phyloP scores from a whole-genome alignment of 1,140 invertebrate genomes.

The Zaprionus tsacasi region DNA sequence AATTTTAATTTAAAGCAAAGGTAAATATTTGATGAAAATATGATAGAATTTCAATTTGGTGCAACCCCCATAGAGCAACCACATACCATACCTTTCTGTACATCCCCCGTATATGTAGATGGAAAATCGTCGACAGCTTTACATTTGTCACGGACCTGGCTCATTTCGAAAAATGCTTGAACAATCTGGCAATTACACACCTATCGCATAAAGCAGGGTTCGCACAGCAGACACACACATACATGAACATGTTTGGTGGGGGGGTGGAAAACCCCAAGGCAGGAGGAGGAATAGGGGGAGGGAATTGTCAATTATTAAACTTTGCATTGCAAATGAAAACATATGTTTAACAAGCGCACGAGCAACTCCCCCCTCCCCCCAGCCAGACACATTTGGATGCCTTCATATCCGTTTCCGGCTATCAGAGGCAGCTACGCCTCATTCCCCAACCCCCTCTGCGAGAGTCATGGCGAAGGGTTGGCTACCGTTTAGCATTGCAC shows the following conservation, averaged over 20 bases:
- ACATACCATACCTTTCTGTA: background rate
- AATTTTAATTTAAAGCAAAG: background rate
- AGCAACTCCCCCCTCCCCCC: background rate
- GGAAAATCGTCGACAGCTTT: constrained; percentile 35
- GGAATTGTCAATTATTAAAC: constrained; percentile 78
- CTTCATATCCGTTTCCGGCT: constrained; percentile 79
- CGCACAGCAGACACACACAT: constrained; percentile 1
- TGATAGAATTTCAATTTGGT: background rate
- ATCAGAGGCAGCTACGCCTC: constrained; percentile 52
- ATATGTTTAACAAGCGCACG: constrained; percentile 74
- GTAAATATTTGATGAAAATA: constrained; percentile 20
- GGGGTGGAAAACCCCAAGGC: constrained; percentile 8
- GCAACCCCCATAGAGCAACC: background rate
- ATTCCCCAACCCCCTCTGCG: background rate
- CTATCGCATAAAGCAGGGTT: constrained; percentile 33
- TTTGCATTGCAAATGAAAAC: constrained; percentile 82
- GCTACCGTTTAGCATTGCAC: constrained; percentile 56
- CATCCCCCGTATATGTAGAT: constrained; percentile 35
- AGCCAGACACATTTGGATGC: constrained; percentile 43
- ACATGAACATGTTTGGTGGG: background rate
- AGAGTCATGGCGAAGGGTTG: constrained; percentile 38
- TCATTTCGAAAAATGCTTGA: constrained; percentile 57
- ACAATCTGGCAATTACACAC: constrained; percentile 71
- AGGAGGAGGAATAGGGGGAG: background rate
- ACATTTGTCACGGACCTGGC: constrained; percentile 68